A percentile compares a stretch with the other conserved stretches of the same genome.
phyloP scores from a whole-genome alignment of 2,888 invertebrate species.

The Tubulanus polymorphus region DNA sequence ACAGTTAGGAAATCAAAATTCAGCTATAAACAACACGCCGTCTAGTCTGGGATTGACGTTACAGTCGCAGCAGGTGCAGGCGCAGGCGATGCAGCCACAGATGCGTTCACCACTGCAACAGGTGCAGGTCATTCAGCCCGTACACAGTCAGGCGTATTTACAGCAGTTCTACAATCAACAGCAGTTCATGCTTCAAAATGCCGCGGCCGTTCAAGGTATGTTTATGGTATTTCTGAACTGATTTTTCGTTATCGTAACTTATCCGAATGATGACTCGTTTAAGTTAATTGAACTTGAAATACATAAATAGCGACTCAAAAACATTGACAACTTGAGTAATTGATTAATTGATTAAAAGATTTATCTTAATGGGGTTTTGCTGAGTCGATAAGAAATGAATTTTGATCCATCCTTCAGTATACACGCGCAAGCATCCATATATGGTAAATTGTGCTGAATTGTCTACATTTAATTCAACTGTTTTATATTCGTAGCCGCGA shows the following conservation, averaged over 20 bases:
- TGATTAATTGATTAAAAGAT: no score
- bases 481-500: constrained; percentile 29
- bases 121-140: constrained; percentile 39
- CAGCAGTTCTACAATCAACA: constrained; percentile 32
- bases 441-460: no score
- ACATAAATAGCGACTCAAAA: no score
- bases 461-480: constrained; percentile 1
- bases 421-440: no score
- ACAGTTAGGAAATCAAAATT: not conserved
- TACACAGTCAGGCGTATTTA: constrained; percentile 35
- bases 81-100: not conserved
- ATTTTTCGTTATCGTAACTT: not conserved
- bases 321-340: no score
- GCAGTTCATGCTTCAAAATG: constrained; percentile 36
- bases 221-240: not conserved
- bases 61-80: not conserved
- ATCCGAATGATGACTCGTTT: no score
- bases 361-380: no score
- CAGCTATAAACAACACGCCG: not conserved
- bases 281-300: no score
- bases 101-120: constrained; percentile 11
- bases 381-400: no score
- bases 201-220: constrained; percentile 39
- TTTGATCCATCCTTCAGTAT: no score
- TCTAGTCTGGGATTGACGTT: not conserved